phyloP scores from a whole-genome alignment of 2,113 vertebrate species.

The Arenaria interpres region DNA sequence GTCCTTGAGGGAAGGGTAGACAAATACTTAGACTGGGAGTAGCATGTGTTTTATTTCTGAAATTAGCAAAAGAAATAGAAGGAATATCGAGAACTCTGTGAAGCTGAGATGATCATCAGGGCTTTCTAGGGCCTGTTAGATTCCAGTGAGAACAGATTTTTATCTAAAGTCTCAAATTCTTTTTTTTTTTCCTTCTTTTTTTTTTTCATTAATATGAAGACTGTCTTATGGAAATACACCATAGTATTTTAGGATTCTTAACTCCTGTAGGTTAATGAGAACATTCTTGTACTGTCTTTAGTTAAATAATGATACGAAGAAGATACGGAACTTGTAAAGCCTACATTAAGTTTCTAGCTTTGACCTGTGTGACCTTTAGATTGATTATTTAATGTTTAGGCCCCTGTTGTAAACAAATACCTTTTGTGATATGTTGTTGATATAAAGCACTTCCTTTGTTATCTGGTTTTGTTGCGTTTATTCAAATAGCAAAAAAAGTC shows the following conservation, averaged over 20 bases:
- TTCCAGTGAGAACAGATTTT: background rate
- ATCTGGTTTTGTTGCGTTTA: background rate
- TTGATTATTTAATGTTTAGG: background rate
- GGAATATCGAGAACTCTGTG: background rate
- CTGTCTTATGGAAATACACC: background rate
- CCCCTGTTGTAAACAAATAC: background rate
- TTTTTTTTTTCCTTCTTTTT: background rate
- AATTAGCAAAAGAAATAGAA: background rate
- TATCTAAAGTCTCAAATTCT: background rate
- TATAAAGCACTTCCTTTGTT: background rate
- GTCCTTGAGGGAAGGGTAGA: background rate
- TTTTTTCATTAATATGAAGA: background rate
- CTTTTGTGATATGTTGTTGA: background rate
- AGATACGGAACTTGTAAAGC: background rate
- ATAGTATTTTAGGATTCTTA: background rate
- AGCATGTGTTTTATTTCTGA: background rate
- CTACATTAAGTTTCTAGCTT: background rate
- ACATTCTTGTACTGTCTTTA: background rate
- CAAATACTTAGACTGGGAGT: background rate
- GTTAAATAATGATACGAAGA: background rate
- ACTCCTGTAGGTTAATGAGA: background rate
- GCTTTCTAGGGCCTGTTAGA: background rate
- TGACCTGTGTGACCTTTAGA: background rate
- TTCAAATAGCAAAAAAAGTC: background rate
- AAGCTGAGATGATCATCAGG: background rate